Evolutionary conservation across 2,113 vertebrate genomes (phyloP).

Genomic region (Lepus timidus): DNA sequence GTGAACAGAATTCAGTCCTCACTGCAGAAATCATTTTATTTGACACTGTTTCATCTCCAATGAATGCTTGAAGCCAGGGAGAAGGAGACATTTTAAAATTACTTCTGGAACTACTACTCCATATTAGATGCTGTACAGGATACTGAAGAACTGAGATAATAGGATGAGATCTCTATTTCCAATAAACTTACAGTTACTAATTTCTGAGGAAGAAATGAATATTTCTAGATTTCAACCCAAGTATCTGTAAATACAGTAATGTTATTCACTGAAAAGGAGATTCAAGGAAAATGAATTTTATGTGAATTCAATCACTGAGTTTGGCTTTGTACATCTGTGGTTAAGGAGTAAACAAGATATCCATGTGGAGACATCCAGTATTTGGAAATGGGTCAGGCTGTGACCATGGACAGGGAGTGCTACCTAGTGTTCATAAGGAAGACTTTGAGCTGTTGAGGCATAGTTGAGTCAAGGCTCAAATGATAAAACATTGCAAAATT

Average conservation of each 20-base stretch:
- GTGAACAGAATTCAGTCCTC: not conserved
- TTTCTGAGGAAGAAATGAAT: not conserved
- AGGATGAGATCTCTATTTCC: not conserved
- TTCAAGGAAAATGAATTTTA: not conserved
- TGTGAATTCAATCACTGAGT: not conserved
- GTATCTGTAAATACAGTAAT: not conserved
- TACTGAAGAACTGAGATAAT: not conserved
- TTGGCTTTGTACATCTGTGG: not conserved
- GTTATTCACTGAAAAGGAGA: not conserved
- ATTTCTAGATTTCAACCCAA: not conserved
- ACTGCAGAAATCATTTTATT: not conserved
- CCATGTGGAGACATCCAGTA: not conserved
- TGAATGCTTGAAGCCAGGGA: not conserved
- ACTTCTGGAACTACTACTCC: not conserved
- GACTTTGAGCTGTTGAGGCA: not conserved
- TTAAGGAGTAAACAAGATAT: not conserved
- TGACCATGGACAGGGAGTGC: accelerated
- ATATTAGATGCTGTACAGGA: not conserved
- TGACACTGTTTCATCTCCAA: not conserved
- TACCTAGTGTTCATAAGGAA: not conserved
- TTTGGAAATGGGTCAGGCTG: not conserved
- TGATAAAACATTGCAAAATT: not conserved
- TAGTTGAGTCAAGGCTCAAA: not conserved
- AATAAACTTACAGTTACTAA: not conserved
- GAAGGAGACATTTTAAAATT: not conserved